Evolutionary conservation across 1,140 invertebrate species (phyloP).

Genomic region (Mamestra configurata): DNA sequence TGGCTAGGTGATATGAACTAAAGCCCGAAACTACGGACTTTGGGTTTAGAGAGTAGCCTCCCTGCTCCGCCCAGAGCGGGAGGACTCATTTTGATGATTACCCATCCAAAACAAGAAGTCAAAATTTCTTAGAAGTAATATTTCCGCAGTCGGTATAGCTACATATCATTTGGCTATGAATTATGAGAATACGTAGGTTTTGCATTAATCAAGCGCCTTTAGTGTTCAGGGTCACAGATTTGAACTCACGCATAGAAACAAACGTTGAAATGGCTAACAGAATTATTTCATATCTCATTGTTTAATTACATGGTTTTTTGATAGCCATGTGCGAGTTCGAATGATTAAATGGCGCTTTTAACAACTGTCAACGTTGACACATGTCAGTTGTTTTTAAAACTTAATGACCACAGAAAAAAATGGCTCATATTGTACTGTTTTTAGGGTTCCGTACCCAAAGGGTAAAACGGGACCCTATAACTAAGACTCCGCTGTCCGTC

Average conservation of each 20-base stretch:
- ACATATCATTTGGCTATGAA: not conserved
- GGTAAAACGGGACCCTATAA: too few species aligned
- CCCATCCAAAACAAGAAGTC: too few species aligned
- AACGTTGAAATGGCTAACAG: not conserved
- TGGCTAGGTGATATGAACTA: too few species aligned
- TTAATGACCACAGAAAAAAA: too few species aligned
- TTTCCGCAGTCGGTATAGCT: too few species aligned
- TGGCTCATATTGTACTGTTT: too few species aligned
- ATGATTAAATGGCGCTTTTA: conserved; percentile 7
- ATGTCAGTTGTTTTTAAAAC: not conserved
- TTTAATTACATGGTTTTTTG: not conserved
- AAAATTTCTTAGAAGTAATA: not conserved
- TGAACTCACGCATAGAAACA: conserved; percentile 4
- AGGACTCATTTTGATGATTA: too few species aligned
- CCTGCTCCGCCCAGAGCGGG: too few species aligned
- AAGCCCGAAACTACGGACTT: too few species aligned
- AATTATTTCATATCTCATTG: not conserved
- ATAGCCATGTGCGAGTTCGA: not conserved
- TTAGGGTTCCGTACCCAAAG: too few species aligned
- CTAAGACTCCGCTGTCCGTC: too few species aligned
- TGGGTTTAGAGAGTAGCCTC: too few species aligned
- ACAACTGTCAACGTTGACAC: not conserved
- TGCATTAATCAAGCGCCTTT: conserved; percentile 3
- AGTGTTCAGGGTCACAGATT: conserved; percentile 20
- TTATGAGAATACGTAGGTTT: not conserved